phyloP scores from a whole-genome alignment of 2,113 vertebrate genomes.

The Melanerpes aurifrons region DNA sequence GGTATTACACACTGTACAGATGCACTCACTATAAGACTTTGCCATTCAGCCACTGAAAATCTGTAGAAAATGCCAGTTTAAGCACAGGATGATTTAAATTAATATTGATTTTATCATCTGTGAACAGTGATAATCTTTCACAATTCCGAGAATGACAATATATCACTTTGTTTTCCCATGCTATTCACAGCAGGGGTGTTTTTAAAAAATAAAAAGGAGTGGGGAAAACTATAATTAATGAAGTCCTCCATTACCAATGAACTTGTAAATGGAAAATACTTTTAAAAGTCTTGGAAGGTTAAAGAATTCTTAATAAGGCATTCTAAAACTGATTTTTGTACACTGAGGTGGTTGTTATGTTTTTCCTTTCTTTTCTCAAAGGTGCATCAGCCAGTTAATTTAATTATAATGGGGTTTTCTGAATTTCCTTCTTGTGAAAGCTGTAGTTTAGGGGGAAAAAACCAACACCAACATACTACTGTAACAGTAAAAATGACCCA shows the following conservation, averaged over 20 bases:
- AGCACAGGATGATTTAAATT: neutral
- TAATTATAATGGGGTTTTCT: neutral
- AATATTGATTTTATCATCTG: conserved; percentile 10
- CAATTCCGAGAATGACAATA: neutral
- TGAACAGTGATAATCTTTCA: neutral
- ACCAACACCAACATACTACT: too few relatives aligned
- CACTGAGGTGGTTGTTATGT: too few relatives aligned
- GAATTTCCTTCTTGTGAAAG: neutral
- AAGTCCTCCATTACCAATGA: conserved; percentile 31
- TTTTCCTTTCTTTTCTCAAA: neutral
- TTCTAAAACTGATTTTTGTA: neutral
- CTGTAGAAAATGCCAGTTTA: neutral
- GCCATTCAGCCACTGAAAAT: neutral
- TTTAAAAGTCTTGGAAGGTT: neutral
- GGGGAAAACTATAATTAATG: conserved; percentile 10
- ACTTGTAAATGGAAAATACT: conserved; percentile 44
- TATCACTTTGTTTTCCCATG: neutral
- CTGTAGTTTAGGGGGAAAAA: fast-evolving
- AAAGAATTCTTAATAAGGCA: neutral
- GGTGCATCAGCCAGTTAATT: neutral
- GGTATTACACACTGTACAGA: neutral
- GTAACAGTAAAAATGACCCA: neutral
- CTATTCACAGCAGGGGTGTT: neutral
- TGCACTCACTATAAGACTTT: neutral
- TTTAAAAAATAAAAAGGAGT: neutral